Conservation (phyloP, 1,140 invertebrate genomes). For the Megalonaias nervosa region DNA sequence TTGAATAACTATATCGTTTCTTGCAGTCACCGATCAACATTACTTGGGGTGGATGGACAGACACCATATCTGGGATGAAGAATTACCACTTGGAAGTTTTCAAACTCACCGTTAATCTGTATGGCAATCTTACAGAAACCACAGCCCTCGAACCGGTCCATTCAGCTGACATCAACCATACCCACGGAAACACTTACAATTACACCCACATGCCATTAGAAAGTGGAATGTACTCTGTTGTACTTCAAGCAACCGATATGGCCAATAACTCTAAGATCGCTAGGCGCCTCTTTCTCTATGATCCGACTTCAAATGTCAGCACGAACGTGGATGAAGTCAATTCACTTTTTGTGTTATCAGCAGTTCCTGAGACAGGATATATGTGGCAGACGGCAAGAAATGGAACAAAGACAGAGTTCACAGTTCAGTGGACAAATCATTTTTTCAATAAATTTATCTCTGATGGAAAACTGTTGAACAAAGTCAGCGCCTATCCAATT, state of each 20-base stretch:
- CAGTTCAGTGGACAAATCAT: conserved; percentile 6
- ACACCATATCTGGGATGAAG: conserved; percentile 15
- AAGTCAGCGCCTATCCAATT: conserved; percentile 14
- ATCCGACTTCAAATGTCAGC: conserved; percentile 79
- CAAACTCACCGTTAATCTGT: conserved; percentile 7
- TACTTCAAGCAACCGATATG: conserved; percentile 36
- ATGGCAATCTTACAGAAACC: conserved; percentile 14
- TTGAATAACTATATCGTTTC: neutral
- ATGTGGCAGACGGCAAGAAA: conserved; percentile 11
- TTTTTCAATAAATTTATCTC: conserved; percentile 36
- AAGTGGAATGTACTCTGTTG: conserved; percentile 20
- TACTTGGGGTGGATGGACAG: conserved; percentile 27
- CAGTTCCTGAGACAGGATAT: conserved; percentile 5
- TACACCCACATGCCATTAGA: neutral
- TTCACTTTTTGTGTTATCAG: conserved; percentile 77
- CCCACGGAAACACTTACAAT: neutral
- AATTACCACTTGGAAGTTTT: conserved; percentile 24
- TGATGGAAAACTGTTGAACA: conserved; percentile 30
- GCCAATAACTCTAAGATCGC: conserved; percentile 39
- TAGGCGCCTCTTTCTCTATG: conserved; percentile 38
- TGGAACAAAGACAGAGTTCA: neutral
- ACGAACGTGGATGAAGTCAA: conserved; percentile 79
- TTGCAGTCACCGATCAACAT: conserved; percentile 2
- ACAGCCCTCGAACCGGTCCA: conserved; percentile 9
- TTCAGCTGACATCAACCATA: conserved; percentile 1